A percentile compares a stretch with the other conserved stretches of the same genome.
Conservation (phyloP, 1,140 invertebrate species). For the Drosophila lowei region DNA sequence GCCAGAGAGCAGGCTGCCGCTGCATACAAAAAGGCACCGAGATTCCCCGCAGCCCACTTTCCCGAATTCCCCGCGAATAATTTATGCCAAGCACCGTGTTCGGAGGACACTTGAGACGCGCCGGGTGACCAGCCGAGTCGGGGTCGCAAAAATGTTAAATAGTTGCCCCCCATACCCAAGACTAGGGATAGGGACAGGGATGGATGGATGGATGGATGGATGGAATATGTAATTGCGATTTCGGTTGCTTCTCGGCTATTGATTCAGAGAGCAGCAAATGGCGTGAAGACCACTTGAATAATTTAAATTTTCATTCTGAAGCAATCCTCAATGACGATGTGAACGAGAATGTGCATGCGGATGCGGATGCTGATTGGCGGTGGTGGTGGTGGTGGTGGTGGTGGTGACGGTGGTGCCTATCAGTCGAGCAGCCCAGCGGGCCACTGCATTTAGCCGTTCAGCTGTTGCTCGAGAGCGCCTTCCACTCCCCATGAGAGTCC, state of each 20-base stretch:
- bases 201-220: no score
- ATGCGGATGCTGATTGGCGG: constrained; percentile 31
- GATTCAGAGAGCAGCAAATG: constrained; percentile 20
- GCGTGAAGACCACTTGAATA: constrained; percentile 79
- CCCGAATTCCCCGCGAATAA: constrained; percentile 21
- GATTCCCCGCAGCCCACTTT: no score
- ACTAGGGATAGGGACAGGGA: no score
- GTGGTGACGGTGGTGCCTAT: constrained; percentile 40
- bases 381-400: constrained; percentile 43
- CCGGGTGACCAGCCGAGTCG: constrained; percentile 29
- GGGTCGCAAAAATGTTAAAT: constrained; percentile 55
- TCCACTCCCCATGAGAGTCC: background rate
- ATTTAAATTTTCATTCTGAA: constrained; percentile 59
- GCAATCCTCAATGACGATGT: constrained; percentile 6
- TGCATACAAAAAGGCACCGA: no score
- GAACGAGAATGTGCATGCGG: background rate
- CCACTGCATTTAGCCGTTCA: constrained; percentile 12
- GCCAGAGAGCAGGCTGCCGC: no score
- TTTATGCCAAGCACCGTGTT: constrained; percentile 65
- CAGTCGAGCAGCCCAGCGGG: constrained; percentile 9
- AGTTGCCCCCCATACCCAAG: constrained; percentile 34
- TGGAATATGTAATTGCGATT: constrained; percentile 3
- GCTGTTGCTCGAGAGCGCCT: constrained; percentile 29
- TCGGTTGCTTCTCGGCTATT: constrained; percentile 2
- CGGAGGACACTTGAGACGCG: constrained; percentile 60